A percentile compares a stretch with the other conserved stretches of the same genome.
phyloP scores from a whole-genome alignment of 2,888 invertebrate genomes.

The Hololepta plana region DNA sequence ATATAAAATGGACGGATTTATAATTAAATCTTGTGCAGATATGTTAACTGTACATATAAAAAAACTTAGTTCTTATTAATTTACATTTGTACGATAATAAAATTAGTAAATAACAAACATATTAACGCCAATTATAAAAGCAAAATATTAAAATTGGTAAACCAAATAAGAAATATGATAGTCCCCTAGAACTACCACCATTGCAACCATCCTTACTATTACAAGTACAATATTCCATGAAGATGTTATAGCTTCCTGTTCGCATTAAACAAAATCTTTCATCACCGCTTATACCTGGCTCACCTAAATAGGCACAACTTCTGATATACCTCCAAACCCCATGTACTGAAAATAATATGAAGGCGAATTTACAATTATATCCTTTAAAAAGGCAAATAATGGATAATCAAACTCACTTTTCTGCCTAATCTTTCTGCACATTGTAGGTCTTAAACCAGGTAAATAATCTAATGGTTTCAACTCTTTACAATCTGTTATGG shows the following conservation, averaged over 20 bases:
- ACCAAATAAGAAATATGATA: conserved; percentile 10
- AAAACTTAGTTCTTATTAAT: no score
- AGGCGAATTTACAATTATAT: background rate
- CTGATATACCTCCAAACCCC: conserved; percentile 80
- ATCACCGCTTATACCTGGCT: conserved; percentile 76
- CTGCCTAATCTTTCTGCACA: conserved; percentile 84
- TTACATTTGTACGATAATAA: no score
- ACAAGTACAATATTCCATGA: conserved; percentile 86
- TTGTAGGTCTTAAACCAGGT: conserved; percentile 51
- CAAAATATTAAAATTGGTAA: conserved; percentile 5
- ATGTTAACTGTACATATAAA: no score
- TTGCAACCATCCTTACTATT: conserved; percentile 88
- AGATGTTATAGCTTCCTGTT: conserved; percentile 83
- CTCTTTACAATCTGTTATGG: conserved; percentile 48
- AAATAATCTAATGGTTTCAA: conserved; percentile 38
- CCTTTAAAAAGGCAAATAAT: background rate
- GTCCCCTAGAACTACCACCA: conserved; percentile 26
- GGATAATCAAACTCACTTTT: conserved; percentile 42
- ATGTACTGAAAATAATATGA: conserved; percentile 39
- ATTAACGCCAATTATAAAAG: no score
- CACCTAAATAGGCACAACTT: conserved; percentile 78
- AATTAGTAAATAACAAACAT: no score
- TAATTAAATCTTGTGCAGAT: no score
- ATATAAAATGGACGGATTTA: no score
- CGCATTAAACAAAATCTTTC: conserved; percentile 82